Conservation (phyloP, 2,797 vertebrate species). For the Typhlichthys subterraneus region DNA sequence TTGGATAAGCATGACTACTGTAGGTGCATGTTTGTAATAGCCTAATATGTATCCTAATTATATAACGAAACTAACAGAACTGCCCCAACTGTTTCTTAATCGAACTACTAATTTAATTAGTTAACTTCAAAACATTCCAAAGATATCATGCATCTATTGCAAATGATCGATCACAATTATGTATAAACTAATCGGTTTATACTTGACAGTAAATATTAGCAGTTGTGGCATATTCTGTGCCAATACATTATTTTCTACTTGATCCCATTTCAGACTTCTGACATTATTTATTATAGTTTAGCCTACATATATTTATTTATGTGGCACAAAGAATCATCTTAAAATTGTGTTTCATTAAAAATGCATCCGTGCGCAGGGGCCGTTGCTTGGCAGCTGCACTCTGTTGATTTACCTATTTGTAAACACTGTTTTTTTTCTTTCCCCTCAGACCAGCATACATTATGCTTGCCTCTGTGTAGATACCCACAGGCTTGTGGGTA, state of each 20-base stretch:
- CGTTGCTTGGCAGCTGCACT: slow-evolving; percentile 30
- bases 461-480: slow-evolving; percentile 35
- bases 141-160: neutral
- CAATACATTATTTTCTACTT: too few relatives aligned
- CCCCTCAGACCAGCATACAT: slow-evolving; percentile 25
- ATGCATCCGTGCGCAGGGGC: neutral
- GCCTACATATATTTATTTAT: neutral
- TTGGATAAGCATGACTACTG: too few relatives aligned
- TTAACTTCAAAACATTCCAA: too few relatives aligned
- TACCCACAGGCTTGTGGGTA: slow-evolving; percentile 26
- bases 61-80: too few relatives aligned
- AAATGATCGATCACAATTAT: slow-evolving; percentile 25
- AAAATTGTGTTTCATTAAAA: neutral
- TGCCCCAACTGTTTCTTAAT: too few relatives aligned
- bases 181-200: slow-evolving; percentile 34
- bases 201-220: neutral
- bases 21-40: too few relatives aligned
- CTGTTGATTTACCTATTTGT: too few relatives aligned
- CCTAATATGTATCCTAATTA: too few relatives aligned
- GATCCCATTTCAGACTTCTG: too few relatives aligned
- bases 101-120: too few relatives aligned
- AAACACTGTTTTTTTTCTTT: neutral
- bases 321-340: neutral
- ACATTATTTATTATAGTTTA: neutral
- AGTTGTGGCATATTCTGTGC: too few relatives aligned